Conservation (phyloP, 2,113 vertebrate genomes). For the Cinclus cinclus region DNA sequence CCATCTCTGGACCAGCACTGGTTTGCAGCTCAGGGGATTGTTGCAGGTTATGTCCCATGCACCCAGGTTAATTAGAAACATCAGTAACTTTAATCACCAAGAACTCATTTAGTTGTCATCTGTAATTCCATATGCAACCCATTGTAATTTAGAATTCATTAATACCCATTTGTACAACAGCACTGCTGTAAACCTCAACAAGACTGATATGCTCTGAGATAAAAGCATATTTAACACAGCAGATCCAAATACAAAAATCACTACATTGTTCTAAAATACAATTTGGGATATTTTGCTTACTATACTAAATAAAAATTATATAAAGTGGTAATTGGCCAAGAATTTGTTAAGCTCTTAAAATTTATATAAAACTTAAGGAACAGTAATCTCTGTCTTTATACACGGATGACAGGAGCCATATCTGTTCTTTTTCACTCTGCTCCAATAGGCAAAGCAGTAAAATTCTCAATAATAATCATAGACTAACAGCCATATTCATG, state of each 20-base stretch:
- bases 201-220: not conserved
- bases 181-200: conserved; percentile 33
- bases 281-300: conserved; percentile 2
- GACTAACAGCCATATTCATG: conserved; percentile 66
- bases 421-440: conserved; percentile 58
- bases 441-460: conserved; percentile 68
- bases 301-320: not conserved
- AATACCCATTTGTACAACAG: conserved; percentile 32
- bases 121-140: conserved; percentile 55
- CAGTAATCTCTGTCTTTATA: conserved; percentile 57
- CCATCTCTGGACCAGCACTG: not conserved
- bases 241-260: not conserved
- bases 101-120: conserved; percentile 60
- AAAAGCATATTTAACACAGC: conserved; percentile 14
- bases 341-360: conserved; percentile 32
- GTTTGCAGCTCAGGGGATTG: not conserved
- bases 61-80: conserved; percentile 62
- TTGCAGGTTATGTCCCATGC: conserved; percentile 21
- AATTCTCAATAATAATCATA: conserved; percentile 71
- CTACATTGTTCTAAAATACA: conserved; percentile 26
- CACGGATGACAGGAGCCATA: conserved; percentile 50
- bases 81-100: conserved; percentile 62
- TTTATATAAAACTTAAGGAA: conserved; percentile 43
- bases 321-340: conserved; percentile 46
- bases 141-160: conserved; percentile 66